Conservation (phyloP, 2,888 invertebrate species). For the Tryphoninae sp. region DNA sequence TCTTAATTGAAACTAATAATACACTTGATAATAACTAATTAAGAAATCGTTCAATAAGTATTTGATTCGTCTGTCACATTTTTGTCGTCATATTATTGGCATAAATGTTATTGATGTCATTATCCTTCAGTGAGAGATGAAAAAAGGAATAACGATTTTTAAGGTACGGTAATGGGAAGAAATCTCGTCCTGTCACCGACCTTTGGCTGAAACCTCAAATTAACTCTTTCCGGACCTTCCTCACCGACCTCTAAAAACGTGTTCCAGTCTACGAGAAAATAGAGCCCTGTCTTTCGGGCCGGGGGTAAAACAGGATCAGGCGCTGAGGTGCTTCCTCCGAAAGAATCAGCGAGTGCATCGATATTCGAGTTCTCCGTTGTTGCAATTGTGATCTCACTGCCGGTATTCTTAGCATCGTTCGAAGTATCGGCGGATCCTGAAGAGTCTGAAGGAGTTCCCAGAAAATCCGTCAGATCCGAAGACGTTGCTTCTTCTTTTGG, state of each 20-base stretch:
- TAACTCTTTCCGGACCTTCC: slow-evolving; percentile 88
- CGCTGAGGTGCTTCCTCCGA: slow-evolving; percentile 86
- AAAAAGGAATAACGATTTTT: slow-evolving; percentile 70
- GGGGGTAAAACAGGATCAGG: slow-evolving; percentile 86
- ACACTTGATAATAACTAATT: slow-evolving; percentile 8
- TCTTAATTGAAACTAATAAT: background rate
- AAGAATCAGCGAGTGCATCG: slow-evolving; percentile 89
- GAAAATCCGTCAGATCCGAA: slow-evolving; percentile 32
- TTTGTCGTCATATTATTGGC: background rate
- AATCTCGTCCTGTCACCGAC: slow-evolving; percentile 91
- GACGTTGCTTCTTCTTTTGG: slow-evolving; percentile 56
- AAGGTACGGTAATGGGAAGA: slow-evolving; percentile 88
- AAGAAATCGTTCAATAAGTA: slow-evolving; percentile 12
- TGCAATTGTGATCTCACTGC: slow-evolving; percentile 18
- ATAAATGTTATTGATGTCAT: background rate
- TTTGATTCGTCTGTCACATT: slow-evolving; percentile 27
- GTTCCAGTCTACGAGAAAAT: slow-evolving; percentile 94
- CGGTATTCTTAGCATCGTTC: slow-evolving; percentile 16
- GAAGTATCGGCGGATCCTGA: slow-evolving; percentile 30
- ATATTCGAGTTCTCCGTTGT: slow-evolving; percentile 79
- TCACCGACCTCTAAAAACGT: slow-evolving; percentile 92
- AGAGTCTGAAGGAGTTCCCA: slow-evolving; percentile 57
- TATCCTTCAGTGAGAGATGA: background rate
- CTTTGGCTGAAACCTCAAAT: slow-evolving; percentile 91
- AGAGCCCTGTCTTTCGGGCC: slow-evolving; percentile 89